These are phyloP conservation scores for Belonocnema kinseyi DNA, from an alignment of 1,140 invertebrate genomes.

Conservation along the genomic window DNA sequence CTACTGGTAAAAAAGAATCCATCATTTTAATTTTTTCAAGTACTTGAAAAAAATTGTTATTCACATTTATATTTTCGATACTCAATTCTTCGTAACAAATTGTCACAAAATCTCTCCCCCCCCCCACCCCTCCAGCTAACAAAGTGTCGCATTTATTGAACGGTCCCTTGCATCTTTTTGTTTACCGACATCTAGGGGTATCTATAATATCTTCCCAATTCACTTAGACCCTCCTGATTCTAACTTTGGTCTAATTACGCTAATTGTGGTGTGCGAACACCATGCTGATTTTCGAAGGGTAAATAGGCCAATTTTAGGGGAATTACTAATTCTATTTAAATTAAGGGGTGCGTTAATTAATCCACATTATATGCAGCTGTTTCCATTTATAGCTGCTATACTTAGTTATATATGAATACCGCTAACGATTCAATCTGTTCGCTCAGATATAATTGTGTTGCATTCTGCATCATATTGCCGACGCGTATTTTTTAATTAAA, in stretches of 20 bases:
- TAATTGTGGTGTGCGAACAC: conserved; percentile 27
- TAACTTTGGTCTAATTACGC: conserved; percentile 11
- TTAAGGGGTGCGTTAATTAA: conserved; percentile 54
- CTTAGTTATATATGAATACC: conserved; percentile 56
- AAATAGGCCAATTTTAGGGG: conserved; percentile 19
- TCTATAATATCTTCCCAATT: background rate
- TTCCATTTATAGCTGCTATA: conserved; percentile 45
- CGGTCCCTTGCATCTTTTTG: background rate
- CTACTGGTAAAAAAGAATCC: too few species aligned
- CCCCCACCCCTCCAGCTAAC: too few species aligned
- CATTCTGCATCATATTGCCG: conserved; percentile 34
- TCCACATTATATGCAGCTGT: conserved; percentile 55
- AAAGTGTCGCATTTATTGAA: too few species aligned
- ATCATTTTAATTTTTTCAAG: too few species aligned
- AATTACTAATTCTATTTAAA: conserved; percentile 42
- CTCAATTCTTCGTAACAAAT: too few species aligned
- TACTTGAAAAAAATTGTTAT: too few species aligned
- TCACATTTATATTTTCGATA: too few species aligned
- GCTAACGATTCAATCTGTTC: conserved; percentile 44
- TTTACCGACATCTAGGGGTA: background rate
- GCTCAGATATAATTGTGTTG: conserved; percentile 44
- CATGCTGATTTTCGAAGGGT: conserved; percentile 25
- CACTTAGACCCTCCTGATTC: conserved; percentile 1
- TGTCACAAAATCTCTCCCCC: too few species aligned
- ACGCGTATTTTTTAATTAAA: conserved; percentile 39